Evolutionary conservation across 2,888 invertebrate species (phyloP).

Genomic region (Scotopteryx bipunctaria): DNA sequence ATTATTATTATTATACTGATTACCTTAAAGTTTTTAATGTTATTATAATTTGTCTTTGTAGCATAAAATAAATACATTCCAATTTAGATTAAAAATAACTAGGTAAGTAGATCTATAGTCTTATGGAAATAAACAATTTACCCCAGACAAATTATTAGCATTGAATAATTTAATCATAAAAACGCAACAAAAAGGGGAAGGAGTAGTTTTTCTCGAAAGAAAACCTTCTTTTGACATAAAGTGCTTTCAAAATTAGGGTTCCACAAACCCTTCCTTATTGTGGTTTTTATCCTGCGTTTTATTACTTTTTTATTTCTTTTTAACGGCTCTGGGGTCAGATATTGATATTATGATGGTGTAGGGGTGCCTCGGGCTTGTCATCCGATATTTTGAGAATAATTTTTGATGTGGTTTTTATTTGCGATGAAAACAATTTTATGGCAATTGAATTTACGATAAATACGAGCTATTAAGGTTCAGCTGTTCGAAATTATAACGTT

Average conservation of each 20-base stretch:
- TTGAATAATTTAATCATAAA: slow-evolving; percentile 18
- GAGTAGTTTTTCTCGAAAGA: slow-evolving; percentile 24
- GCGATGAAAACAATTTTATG: no score
- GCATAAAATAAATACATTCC: no score
- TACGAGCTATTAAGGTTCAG: no score
- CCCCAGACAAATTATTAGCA: slow-evolving; percentile 2
- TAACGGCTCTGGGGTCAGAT: slow-evolving; percentile 68
- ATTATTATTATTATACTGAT: no score
- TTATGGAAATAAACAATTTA: neutral
- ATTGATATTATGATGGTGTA: slow-evolving; percentile 47
- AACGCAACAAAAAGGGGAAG: slow-evolving; percentile 23
- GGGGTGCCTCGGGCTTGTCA: slow-evolving; percentile 45
- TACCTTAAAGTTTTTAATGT: no score
- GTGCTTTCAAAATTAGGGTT: slow-evolving; percentile 49
- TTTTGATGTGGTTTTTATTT: slow-evolving; percentile 3
- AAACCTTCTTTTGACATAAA: slow-evolving; percentile 26
- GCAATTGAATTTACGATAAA: neutral
- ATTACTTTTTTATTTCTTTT: slow-evolving; percentile 82
- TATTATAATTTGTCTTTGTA: no score
- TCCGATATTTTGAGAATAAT: slow-evolving; percentile 1
- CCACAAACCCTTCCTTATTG: slow-evolving; percentile 62
- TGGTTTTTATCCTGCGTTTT: slow-evolving; percentile 75
- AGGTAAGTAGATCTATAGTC: no score
- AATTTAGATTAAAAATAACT: no score
- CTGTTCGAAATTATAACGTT: no score